A percentile compares a stretch with the other conserved stretches of the same genome.
These are phyloP conservation scores for Muschampia plurimacula DNA, from an alignment of 2,888 invertebrate species.

Conservation along the genomic window DNA sequence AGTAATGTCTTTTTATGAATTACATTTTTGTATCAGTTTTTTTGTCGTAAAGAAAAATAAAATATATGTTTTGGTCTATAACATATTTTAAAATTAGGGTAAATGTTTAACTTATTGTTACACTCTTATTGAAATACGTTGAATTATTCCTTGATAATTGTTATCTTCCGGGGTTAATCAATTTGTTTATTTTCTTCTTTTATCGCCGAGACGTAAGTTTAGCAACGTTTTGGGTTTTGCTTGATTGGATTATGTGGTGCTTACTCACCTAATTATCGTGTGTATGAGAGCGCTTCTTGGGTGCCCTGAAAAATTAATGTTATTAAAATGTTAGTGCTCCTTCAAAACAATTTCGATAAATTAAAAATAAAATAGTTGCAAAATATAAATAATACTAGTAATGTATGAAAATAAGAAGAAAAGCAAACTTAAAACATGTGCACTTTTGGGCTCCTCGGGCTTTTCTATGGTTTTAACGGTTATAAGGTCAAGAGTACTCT, in stretches of 20 bases:
- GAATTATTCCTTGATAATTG: neutral
- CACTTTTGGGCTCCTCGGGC: neutral
- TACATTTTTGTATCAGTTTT: neutral
- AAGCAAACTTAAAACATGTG: neutral
- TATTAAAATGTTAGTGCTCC: neutral
- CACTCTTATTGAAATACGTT: neutral
- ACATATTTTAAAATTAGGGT: neutral
- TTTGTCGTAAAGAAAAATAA: neutral
- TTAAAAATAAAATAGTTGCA: neutral
- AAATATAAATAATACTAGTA: neutral
- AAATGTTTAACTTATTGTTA: conserved; percentile 1
- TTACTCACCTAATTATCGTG: conserved; percentile 1
- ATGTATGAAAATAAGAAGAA: neutral
- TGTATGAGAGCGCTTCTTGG: neutral
- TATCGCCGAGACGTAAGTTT: neutral
- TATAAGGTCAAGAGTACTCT: no score
- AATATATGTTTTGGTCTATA: neutral
- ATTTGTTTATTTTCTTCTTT: neutral
- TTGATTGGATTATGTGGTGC: neutral
- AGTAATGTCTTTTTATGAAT: neutral
- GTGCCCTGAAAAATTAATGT: neutral
- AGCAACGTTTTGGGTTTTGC: conserved; percentile 5
- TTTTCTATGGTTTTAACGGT: no score
- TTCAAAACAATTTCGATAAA: neutral
- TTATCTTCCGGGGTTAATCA: neutral